Evolutionary conservation across 37 sponge, comb jelly and placozoan species (phyloP), one percentile per base, ranked within the genome.

Genomic region (Agelas oroides): DNA sequence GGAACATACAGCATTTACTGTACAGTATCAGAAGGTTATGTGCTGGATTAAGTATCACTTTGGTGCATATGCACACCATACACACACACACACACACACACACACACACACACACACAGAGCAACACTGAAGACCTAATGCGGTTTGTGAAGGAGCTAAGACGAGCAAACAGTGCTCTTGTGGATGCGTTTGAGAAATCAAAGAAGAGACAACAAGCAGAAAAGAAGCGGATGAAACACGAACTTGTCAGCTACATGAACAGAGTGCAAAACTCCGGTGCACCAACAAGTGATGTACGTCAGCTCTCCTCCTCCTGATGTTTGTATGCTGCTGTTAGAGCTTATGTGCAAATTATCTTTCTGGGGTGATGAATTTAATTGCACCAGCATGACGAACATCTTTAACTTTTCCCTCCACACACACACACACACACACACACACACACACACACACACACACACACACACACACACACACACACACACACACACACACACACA

Each of bases 141-240:
- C 76, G 74, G 37, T 95, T 95, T 66, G 89, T 95, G 59, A 81
- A 87, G 40, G 90, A 92, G 41, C 87, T 95, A 1, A 67, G 90
- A 15, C 73, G 66, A 68, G 92, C 92, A 3, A 95, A 95, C 73
- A 86, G 84, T 20, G 92, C 96, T 11, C 71, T 95, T 5, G 96
- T 95, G 32, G 89, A 89, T n/a, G 96, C 96, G 15, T 95, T 91
- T 73, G 96, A 95, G 62, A 95, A 89, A 71, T 86, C 93, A 58
- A 95, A 91, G 81, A 89, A 89, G 39, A 80, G 89, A 74, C 96
- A 95, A 60, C 82, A 84, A 33, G 60, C 86, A 17, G 93, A 95
- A 59, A 92, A 89, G 87, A 92, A 82, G 71, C 75, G 90, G 20
- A 78, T 92, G 90, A 89, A 84, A 32, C 79, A 86, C 41, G 96